phyloP scores from a whole-genome alignment of 2,888 invertebrate species.

The Masnerella sp. region DNA sequence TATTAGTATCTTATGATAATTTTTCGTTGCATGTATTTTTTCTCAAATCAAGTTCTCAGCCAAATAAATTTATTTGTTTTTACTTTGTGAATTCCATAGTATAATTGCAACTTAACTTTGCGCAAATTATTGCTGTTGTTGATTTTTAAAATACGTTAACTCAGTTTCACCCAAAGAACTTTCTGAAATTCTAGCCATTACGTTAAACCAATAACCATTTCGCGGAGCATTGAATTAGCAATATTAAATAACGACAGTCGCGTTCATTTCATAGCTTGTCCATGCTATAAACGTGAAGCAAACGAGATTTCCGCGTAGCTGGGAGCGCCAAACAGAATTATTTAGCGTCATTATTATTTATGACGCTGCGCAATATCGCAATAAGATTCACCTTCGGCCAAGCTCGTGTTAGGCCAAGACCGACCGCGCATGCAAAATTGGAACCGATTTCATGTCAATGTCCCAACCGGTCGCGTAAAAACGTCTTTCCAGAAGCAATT shows the following conservation, averaged over 20 bases:
- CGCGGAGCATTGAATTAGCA: neutral
- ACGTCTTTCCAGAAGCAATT: neutral
- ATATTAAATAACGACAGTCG: conserved; percentile 12
- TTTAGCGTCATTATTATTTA: conserved; percentile 15
- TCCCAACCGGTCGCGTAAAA: neutral
- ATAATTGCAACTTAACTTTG: too few species aligned
- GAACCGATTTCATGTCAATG: neutral
- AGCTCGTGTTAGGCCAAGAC: neutral
- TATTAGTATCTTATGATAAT: too few species aligned
- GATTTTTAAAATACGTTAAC: too few species aligned
- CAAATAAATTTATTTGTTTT: too few species aligned
- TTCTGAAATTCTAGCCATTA: too few species aligned
- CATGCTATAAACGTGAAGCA: conserved; percentile 3
- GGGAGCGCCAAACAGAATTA: conserved; percentile 2
- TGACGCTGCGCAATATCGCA: neutral
- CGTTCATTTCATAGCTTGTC: conserved; percentile 16
- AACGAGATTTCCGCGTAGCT: neutral
- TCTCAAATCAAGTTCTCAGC: too few species aligned
- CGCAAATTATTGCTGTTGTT: too few species aligned
- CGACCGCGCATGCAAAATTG: neutral
- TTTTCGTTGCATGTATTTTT: too few species aligned
- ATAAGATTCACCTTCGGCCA: neutral
- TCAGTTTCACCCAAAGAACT: too few species aligned
- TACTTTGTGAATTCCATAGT: too few species aligned
- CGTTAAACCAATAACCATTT: neutral